Evolutionary conservation across 2,113 vertebrate species (phyloP).

Genomic region (Rhabdornis inornatus): DNA sequence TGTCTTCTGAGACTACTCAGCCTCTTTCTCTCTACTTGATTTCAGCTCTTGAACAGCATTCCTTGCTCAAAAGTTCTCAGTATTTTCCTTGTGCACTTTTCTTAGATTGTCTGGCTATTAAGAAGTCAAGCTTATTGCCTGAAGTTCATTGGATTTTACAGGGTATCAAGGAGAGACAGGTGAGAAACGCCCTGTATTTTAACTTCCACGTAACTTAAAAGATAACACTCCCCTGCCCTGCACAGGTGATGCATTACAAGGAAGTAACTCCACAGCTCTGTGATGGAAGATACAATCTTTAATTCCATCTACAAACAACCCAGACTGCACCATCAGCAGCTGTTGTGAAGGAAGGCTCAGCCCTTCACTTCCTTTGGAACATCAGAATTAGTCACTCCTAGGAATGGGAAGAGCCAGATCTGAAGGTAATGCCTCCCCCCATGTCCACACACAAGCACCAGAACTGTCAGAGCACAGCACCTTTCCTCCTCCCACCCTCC

Average conservation of each 20-base stretch:
- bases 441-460: neutral
- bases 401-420: neutral
- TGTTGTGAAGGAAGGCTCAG: neutral
- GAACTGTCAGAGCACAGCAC: neutral
- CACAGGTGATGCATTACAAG: neutral
- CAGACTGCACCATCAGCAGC: neutral
- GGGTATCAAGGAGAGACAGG: neutral
- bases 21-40: neutral
- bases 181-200: neutral
- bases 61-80: neutral
- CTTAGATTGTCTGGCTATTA: neutral
- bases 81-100: neutral
- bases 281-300: neutral
- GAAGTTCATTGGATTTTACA: neutral
- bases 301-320: neutral
- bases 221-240: neutral
- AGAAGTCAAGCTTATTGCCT: neutral
- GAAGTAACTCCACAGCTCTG: neutral
- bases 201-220: neutral
- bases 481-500: neutral
- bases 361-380: neutral
- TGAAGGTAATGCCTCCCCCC: neutral
- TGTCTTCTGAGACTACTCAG: neutral
- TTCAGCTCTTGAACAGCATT: neutral
- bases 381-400: neutral